These are phyloP conservation scores for Polia nebulosa DNA, from an alignment of 2,888 invertebrate genomes.

Conservation along the genomic window DNA sequence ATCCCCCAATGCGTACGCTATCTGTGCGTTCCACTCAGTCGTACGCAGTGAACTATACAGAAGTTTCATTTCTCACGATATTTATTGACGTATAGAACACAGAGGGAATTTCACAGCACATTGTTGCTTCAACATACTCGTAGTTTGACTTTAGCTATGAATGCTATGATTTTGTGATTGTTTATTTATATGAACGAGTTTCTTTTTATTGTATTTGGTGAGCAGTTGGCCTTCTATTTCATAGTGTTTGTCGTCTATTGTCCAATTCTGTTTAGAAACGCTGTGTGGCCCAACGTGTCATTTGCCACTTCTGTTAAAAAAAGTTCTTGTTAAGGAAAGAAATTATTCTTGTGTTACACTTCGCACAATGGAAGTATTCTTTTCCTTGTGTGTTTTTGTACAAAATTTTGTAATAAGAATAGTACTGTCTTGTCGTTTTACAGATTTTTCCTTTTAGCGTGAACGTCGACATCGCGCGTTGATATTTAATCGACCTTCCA, in stretches of 20 bases:
- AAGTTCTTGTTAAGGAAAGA: not conserved
- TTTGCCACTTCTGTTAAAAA: constrained; percentile 4
- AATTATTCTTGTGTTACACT: not conserved
- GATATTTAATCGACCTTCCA: constrained; percentile 25
- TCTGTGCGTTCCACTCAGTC: constrained; percentile 17
- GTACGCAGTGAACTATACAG: not conserved
- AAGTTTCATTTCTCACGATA: not conserved
- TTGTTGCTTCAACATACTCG: too few species aligned
- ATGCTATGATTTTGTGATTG: not conserved
- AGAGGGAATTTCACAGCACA: too few species aligned
- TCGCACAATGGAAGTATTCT: not conserved
- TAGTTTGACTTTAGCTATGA: too few species aligned
- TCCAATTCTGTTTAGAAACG: not conserved
- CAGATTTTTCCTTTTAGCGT: constrained; percentile 1
- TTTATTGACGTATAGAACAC: not conserved
- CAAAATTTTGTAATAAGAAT: not conserved
- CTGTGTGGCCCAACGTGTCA: not conserved
- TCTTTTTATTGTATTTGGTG: too few species aligned
- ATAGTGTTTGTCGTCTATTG: not conserved
- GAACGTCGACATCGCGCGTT: not conserved
- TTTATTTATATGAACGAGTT: not conserved
- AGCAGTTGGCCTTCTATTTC: not conserved
- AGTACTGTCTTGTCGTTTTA: not conserved
- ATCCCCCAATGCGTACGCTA: constrained; percentile 2
- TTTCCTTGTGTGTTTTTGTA: not conserved